Percentiles rank a stretch among this genome's conserved stretches.
Conservation (phyloP, 2,888 invertebrate species). For the Apamea epomidion region DNA sequence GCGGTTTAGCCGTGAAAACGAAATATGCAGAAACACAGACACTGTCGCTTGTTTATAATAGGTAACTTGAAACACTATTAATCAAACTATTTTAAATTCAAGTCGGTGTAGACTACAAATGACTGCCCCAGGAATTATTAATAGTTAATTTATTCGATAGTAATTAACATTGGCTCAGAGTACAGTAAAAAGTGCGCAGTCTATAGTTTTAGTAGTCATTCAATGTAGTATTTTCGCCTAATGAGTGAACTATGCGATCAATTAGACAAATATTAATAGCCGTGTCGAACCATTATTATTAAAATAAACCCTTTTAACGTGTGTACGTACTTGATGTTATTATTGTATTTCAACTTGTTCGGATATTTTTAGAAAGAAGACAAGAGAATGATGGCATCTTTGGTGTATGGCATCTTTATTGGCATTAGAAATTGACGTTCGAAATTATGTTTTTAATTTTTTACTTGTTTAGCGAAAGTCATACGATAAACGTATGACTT, state of each 20-base stretch:
- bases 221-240: slow-evolving; percentile 69
- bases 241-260: slow-evolving; percentile 75
- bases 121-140: not conserved
- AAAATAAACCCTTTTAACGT: slow-evolving; percentile 65
- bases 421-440: not conserved
- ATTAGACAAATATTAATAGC: slow-evolving; percentile 74
- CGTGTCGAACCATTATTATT: slow-evolving; percentile 68
- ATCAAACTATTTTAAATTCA: slow-evolving; percentile 10
- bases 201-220: slow-evolving; percentile 34
- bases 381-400: not conserved
- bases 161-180: not conserved
- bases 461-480: not conserved
- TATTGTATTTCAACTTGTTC: slow-evolving; percentile 17
- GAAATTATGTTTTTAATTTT: not conserved
- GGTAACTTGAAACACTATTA: not conserved
- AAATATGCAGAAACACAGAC: not conserved
- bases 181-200: slow-evolving; percentile 22
- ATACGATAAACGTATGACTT: too few species aligned
- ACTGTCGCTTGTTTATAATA: not conserved
- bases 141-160: slow-evolving; percentile 12
- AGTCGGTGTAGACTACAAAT: slow-evolving; percentile 19
- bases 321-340: slow-evolving; percentile 30
- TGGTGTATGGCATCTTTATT: not conserved
- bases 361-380: slow-evolving; percentile 19
- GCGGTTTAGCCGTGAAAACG: not conserved